Evolutionary conservation across 2,888 invertebrate genomes (phyloP).

Genomic region (Aelia acuminata): DNA sequence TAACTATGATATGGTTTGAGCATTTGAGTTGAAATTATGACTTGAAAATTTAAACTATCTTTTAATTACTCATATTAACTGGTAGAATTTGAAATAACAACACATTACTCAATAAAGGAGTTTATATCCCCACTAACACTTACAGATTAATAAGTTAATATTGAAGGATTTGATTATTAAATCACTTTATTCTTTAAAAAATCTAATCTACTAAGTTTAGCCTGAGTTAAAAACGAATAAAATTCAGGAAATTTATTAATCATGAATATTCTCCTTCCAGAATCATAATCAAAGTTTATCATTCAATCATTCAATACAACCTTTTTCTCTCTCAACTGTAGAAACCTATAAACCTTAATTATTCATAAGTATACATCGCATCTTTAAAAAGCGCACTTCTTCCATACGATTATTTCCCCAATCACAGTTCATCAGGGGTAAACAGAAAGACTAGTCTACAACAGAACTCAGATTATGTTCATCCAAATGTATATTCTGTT

Average conservation of each 20-base stretch:
- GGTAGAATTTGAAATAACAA: too few species aligned
- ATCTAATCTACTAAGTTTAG: background rate
- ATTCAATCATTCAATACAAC: too few species aligned
- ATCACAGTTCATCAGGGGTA: too few species aligned
- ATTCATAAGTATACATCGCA: too few species aligned
- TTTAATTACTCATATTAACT: background rate
- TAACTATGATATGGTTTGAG: background rate
- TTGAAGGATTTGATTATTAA: background rate
- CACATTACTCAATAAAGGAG: background rate
- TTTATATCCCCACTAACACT: background rate
- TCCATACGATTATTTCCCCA: too few species aligned
- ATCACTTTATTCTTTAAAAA: background rate
- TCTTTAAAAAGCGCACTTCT: too few species aligned
- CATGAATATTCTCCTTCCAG: background rate
- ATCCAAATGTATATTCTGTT: too few species aligned
- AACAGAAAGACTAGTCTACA: too few species aligned
- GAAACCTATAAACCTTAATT: too few species aligned
- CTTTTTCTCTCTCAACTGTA: too few species aligned
- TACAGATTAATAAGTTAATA: too few species aligned
- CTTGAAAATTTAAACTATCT: background rate
- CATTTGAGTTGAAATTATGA: background rate
- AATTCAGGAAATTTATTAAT: background rate
- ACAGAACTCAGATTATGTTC: too few species aligned
- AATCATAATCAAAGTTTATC: background rate
- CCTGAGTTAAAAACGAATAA: background rate